Percentiles rank a stretch among this genome's conserved stretches.
phyloP scores from a whole-genome alignment of 2,113 vertebrate species.

The Aramus guarauna region DNA sequence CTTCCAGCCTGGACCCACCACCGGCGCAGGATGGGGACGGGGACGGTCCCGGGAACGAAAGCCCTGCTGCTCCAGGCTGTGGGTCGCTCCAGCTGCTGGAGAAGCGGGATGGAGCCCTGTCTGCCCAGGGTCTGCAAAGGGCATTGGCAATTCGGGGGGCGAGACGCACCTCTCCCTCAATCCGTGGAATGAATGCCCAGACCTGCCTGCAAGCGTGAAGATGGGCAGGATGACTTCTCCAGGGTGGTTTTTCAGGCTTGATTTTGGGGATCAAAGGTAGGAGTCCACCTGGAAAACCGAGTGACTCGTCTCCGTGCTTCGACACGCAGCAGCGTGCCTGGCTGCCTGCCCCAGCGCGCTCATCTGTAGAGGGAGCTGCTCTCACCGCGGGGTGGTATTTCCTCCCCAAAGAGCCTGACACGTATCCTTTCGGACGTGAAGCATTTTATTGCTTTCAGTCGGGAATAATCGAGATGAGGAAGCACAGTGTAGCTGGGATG shows the following conservation, averaged over 20 bases:
- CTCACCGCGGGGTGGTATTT: accelerated
- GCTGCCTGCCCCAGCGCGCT: accelerated
- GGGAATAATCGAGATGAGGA: neutral
- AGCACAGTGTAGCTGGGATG: neutral
- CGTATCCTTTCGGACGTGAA: neutral
- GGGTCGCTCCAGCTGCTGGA: neutral
- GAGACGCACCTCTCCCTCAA: neutral
- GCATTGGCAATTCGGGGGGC: accelerated
- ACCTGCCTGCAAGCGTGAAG: accelerated
- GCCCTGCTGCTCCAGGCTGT: accelerated
- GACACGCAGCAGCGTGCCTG: accelerated
- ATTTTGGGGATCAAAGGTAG: neutral
- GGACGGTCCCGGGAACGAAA: accelerated
- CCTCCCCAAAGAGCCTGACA: neutral
- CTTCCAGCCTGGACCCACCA: neutral
- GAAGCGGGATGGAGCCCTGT: neutral
- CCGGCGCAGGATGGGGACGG: neutral
- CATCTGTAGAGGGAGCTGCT: neutral
- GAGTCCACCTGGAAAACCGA: neutral
- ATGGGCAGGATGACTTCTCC: neutral
- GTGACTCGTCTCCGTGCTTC: neutral
- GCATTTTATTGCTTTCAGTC: neutral
- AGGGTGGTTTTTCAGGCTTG: accelerated
- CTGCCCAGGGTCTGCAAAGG: neutral
- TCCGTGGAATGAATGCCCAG: neutral